Evolutionary conservation across 2,888 invertebrate genomes (phyloP).

Genomic region (Cantharis nigra): DNA sequence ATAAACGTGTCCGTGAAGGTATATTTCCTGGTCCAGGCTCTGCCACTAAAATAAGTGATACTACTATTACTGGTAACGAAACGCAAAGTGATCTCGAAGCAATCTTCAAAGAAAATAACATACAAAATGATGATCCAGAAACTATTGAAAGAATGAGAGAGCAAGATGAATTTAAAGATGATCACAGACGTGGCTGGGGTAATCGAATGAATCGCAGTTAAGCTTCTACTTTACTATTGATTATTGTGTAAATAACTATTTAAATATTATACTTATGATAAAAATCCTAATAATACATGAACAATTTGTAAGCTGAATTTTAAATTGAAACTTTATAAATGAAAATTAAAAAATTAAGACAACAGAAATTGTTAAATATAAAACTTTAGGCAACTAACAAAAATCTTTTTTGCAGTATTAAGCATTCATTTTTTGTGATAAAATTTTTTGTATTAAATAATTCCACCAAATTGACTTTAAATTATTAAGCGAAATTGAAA

Average conservation of each 20-base stretch:
- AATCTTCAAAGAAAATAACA: conserved; percentile 64
- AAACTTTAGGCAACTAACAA: background rate
- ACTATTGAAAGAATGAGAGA: conserved; percentile 66
- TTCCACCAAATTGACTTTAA: too few relatives aligned
- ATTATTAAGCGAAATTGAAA: too few relatives aligned
- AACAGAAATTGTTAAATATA: background rate
- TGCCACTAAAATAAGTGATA: conserved; percentile 49
- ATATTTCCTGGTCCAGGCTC: conserved; percentile 63
- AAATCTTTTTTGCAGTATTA: background rate
- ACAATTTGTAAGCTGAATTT: background rate
- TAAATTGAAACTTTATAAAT: background rate
- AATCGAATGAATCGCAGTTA: conserved; percentile 82
- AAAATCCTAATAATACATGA: background rate
- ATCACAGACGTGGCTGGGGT: conserved; percentile 85
- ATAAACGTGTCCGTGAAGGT: conserved; percentile 79
- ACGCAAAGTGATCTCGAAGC: conserved; percentile 62
- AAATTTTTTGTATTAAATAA: too few relatives aligned
- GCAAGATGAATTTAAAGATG: conserved; percentile 89
- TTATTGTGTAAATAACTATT: background rate
- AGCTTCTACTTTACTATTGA: conserved; percentile 22
- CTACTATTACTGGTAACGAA: conserved; percentile 48
- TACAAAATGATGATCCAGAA: conserved; percentile 76
- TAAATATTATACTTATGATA: background rate
- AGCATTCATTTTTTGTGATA: background rate
- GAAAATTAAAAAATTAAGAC: too few relatives aligned